Percentiles rank a stretch among this genome's conserved stretches.
Conservation (phyloP, 1,140 invertebrate genomes). For the Drosophila orosa region DNA sequence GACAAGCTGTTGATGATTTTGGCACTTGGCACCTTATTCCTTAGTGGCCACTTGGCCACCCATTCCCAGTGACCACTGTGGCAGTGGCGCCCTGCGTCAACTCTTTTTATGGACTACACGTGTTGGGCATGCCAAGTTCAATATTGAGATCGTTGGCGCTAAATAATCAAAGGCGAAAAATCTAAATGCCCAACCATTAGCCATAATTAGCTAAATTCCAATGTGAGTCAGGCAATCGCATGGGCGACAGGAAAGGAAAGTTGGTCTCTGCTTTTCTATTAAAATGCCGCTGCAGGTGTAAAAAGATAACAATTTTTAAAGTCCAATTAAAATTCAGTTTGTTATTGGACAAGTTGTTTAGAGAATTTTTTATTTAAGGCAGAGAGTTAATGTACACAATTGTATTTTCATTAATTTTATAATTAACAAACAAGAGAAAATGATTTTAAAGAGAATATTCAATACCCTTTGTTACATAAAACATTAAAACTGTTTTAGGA, state of each 20-base stretch:
- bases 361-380: neutral
- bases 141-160: conserved; percentile 33
- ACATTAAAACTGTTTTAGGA: neutral
- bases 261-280: neutral
- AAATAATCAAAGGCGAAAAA: conserved; percentile 51
- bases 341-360: neutral
- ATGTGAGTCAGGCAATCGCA: conserved; percentile 24
- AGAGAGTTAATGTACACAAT: neutral
- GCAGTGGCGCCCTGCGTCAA: conserved; percentile 37
- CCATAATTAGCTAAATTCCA: conserved; percentile 43
- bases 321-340: neutral
- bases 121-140: conserved; percentile 60
- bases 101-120: conserved; percentile 75
- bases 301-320: neutral
- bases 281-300: neutral
- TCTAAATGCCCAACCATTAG: conserved; percentile 20
- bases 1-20: conserved; percentile 1
- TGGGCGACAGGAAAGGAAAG: neutral
- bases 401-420: neutral
- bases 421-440: neutral
- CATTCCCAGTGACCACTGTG: neutral
- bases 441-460: neutral
- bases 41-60: conserved; percentile 2
- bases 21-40: neutral
- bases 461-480: neutral